phyloP scores from a whole-genome alignment of 2,113 vertebrate species.

The Passer montanus region DNA sequence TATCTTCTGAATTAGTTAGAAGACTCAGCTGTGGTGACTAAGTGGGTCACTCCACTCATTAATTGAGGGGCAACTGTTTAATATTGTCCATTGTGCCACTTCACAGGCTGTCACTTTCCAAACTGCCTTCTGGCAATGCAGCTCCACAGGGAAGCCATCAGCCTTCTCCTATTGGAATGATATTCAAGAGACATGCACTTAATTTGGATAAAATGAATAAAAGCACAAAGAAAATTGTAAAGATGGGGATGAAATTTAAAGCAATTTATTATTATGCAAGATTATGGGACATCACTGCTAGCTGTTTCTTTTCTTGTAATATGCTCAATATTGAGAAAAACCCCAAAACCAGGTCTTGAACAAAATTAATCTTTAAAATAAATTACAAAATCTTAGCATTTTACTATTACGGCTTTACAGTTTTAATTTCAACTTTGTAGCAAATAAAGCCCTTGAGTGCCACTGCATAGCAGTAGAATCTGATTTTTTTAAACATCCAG shows the following conservation, averaged over 20 bases:
- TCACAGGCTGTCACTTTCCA: conserved; percentile 52
- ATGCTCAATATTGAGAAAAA: background rate
- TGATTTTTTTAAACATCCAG: background rate
- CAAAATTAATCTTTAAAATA: background rate
- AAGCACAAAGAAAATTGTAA: background rate
- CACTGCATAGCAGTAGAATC: background rate
- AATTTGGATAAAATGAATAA: conserved; percentile 17
- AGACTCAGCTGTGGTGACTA: conserved; percentile 54
- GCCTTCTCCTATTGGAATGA: background rate
- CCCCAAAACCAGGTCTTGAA: background rate
- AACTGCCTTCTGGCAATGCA: conserved; percentile 52
- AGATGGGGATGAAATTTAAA: background rate
- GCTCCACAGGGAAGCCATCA: conserved; percentile 20
- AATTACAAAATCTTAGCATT: background rate
- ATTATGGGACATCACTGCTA: background rate
- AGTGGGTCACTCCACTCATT: conserved; percentile 58
- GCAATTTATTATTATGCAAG: background rate
- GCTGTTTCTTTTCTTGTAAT: background rate
- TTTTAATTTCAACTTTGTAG: background rate
- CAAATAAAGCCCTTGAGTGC: background rate
- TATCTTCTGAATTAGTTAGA: conserved; percentile 26
- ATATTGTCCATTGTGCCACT: conserved; percentile 37
- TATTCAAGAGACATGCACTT: background rate
- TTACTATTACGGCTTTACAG: background rate
- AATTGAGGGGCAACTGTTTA: conserved; percentile 51